These are phyloP conservation scores for Melanotaenia maccullochi DNA, from an alignment of 2,797 vertebrate species.

Conservation along the genomic window DNA sequence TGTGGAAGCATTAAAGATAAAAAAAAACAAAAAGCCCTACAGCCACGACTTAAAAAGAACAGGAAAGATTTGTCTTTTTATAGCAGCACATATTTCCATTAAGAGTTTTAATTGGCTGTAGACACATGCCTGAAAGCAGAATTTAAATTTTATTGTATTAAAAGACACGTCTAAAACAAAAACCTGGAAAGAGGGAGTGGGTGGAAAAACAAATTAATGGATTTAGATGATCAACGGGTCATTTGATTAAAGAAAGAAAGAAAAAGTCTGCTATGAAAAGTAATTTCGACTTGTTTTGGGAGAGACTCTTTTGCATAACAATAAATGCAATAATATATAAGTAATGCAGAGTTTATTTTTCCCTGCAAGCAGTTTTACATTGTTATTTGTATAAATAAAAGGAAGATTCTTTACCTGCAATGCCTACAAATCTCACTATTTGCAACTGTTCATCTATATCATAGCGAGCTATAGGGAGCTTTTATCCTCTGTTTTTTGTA, in stretches of 20 bases:
- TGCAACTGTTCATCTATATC: conserved; percentile 36
- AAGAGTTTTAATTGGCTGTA: conserved; percentile 68
- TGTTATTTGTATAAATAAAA: conserved; percentile 53
- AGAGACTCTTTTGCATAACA: conserved; percentile 60
- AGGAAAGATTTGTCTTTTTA: conserved; percentile 52
- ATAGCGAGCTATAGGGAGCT: conserved; percentile 20
- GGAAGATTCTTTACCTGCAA: conserved; percentile 14
- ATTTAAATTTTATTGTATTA: conserved; percentile 55
- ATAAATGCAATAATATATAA: conserved; percentile 46
- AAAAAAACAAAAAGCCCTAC: conserved; percentile 27
- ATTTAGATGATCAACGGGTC: conserved; percentile 41
- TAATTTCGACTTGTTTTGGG: conserved; percentile 56
- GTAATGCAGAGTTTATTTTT: conserved; percentile 37
- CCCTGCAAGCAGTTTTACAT: conserved; percentile 37
- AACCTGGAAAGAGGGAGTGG: conserved; percentile 20
- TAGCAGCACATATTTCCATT: conserved; percentile 62
- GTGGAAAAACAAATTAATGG: conserved; percentile 40
- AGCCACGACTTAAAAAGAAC: conserved; percentile 59
- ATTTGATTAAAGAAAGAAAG: conserved; percentile 36
- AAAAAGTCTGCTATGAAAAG: conserved; percentile 24
- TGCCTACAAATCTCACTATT: conserved; percentile 31
- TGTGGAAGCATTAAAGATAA: conserved; percentile 27
- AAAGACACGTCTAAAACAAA: conserved; percentile 49
- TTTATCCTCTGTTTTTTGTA: not conserved
- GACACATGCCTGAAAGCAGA: conserved; percentile 51